These are phyloP conservation scores for Tyria jacobaeae DNA, from an alignment of 2,888 invertebrate genomes.

Conservation along the genomic window DNA sequence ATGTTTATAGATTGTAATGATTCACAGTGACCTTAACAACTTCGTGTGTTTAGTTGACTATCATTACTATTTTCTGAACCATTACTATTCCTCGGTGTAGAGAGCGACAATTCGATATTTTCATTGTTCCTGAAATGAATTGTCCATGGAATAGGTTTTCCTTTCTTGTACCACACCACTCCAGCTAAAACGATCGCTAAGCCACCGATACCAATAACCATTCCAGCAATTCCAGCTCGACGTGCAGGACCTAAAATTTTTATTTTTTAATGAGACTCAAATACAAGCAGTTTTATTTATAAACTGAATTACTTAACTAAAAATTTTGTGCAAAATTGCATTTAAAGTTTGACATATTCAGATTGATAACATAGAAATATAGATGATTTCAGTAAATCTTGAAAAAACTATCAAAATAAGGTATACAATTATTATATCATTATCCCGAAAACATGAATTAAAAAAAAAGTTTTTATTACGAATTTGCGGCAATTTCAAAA, in stretches of 20 bases:
- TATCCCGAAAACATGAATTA: too few relatives aligned
- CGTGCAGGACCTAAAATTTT: neutral
- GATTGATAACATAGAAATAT: too few relatives aligned
- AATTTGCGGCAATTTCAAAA: too few relatives aligned
- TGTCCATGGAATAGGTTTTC: constrained; percentile 34
- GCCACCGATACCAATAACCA: constrained; percentile 55
- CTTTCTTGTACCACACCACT: constrained; percentile 57
- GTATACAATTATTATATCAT: too few relatives aligned
- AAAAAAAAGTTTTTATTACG: too few relatives aligned
- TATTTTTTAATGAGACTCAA: neutral
- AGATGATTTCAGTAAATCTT: too few relatives aligned
- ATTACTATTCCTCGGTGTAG: constrained; percentile 12
- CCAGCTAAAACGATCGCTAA: constrained; percentile 56
- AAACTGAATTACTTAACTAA: too few relatives aligned
- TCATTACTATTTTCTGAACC: constrained; percentile 1
- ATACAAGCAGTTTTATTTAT: too few relatives aligned
- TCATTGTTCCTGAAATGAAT: neutral
- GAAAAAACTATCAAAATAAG: too few relatives aligned
- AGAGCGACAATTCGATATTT: neutral
- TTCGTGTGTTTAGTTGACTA: neutral
- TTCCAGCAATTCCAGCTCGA: constrained; percentile 66
- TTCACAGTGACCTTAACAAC: neutral
- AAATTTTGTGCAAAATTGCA: too few relatives aligned
- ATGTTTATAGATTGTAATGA: neutral
- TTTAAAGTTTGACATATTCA: too few relatives aligned